Evolutionary conservation across 2,113 vertebrate species (phyloP).

Genomic region (Dolichallabes microphthalmus): DNA sequence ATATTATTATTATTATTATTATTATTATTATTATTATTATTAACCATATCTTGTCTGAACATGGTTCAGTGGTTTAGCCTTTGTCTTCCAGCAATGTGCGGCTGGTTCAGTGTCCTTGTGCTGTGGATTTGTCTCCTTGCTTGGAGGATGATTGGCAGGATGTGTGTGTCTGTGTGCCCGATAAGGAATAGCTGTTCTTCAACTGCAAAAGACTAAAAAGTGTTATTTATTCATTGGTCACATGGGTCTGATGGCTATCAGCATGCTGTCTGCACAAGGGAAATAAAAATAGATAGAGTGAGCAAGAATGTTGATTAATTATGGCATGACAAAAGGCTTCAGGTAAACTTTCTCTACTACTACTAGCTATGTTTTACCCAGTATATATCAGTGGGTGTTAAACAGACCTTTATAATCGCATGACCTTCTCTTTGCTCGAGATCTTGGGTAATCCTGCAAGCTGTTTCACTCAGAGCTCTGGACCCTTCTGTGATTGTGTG

Average conservation of each 20-base stretch:
- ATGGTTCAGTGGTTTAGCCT: not conserved
- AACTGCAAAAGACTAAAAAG: conserved; percentile 16
- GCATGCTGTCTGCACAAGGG: conserved; percentile 8
- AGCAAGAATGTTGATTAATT: not conserved
- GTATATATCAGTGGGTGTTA: not conserved
- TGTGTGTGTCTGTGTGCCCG: conserved; percentile 1
- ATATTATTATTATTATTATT: not conserved
- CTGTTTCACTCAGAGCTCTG: not conserved
- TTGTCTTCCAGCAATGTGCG: not conserved
- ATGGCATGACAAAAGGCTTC: not conserved
- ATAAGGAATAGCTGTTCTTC: conserved; percentile 25
- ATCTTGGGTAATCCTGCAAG: not conserved
- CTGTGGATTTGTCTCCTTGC: conserved; percentile 25
- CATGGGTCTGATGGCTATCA: conserved; percentile 30
- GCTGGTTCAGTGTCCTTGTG: conserved; percentile 9
- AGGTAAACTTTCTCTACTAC: not conserved
- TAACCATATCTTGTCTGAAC: not conserved
- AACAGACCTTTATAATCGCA: not conserved
- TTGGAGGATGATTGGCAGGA: conserved; percentile 30
- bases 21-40: not conserved
- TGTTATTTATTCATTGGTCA: conserved; percentile 26
- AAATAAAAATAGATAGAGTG: not conserved
- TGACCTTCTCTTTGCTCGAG: not conserved
- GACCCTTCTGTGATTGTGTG: not conserved
- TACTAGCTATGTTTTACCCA: not conserved